These are phyloP conservation scores for Sarcophilus harrisii DNA, from an alignment of 2,797 vertebrate species.

Conservation along the genomic window DNA sequence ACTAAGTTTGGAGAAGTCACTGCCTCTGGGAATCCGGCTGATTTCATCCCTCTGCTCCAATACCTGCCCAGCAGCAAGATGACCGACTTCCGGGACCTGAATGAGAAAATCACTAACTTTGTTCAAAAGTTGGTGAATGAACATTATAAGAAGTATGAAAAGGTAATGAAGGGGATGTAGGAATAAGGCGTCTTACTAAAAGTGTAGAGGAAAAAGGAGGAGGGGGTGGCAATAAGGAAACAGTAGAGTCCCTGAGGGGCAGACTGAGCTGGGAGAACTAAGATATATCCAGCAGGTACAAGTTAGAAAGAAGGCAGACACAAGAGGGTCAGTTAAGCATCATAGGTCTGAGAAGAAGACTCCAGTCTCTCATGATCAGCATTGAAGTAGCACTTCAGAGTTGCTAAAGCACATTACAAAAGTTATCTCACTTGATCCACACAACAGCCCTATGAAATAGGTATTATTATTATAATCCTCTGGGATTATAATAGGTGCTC, in stretches of 20 bases:
- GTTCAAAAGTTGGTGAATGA: slow-evolving; percentile 88
- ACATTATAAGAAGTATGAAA: slow-evolving; percentile 90
- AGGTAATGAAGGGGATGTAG: slow-evolving; percentile 84
- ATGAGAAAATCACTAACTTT: slow-evolving; percentile 84
- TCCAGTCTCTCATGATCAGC: no score
- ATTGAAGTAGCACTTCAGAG: no score
- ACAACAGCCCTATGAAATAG: no score
- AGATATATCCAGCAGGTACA: no score
- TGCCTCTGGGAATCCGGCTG: slow-evolving; percentile 88
- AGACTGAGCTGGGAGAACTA: not conserved
- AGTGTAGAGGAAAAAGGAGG: not conserved
- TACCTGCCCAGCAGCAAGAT: slow-evolving; percentile 89
- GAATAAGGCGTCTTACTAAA: not conserved
- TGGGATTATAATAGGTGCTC: no score
- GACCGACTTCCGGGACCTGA: slow-evolving; percentile 87
- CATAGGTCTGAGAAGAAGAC: no score
- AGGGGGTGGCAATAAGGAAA: not conserved
- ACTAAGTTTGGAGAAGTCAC: slow-evolving; percentile 89
- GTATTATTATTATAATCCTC: no score
- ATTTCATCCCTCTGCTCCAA: slow-evolving; percentile 93
- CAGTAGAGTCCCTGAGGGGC: not conserved
- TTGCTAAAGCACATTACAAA: no score
- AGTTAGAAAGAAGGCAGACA: no score
- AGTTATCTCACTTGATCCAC: no score
- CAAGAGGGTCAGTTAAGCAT: no score